These are phyloP conservation scores for Sander vitreus DNA, from an alignment of 2,113 vertebrate genomes.

Conservation along the genomic window DNA sequence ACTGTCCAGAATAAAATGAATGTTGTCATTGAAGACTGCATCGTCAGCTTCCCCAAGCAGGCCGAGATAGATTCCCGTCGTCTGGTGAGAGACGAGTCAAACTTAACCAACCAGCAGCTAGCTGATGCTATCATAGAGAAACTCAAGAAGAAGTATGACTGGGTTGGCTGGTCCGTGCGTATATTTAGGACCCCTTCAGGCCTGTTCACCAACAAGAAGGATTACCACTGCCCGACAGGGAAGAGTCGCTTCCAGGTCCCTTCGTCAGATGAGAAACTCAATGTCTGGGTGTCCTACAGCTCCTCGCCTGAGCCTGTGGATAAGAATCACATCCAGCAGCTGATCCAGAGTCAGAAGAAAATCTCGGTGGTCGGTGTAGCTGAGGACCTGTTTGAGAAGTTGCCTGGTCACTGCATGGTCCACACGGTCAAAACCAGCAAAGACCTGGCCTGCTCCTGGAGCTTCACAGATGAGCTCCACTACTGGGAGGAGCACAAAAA, in stretches of 20 bases:
- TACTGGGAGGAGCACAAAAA: constrained; percentile 82
- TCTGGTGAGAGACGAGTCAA: constrained; percentile 70
- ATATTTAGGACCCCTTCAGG: constrained; percentile 74
- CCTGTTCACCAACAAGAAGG: constrained; percentile 70
- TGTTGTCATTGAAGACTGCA: constrained; percentile 81
- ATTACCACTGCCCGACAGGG: constrained; percentile 75
- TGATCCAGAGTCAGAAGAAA: constrained; percentile 80
- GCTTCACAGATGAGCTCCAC: constrained; percentile 81
- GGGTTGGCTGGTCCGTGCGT: constrained; percentile 85
- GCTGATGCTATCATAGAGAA: constrained; percentile 72
- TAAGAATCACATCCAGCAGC: constrained; percentile 69
- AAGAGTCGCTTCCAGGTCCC: constrained; percentile 82
- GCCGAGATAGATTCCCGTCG: constrained; percentile 75
- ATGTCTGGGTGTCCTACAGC: constrained; percentile 83
- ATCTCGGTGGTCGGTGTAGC: constrained; percentile 55
- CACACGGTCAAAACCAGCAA: constrained; percentile 78
- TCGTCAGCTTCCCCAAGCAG: constrained; percentile 78
- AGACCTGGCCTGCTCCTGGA: constrained; percentile 78
- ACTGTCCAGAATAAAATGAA: constrained; percentile 81
- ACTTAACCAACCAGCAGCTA: constrained; percentile 75
- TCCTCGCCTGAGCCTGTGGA: constrained; percentile 81
- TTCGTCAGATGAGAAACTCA: constrained; percentile 70
- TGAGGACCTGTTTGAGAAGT: constrained; percentile 73
- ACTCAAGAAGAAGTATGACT: constrained; percentile 83
- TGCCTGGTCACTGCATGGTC: constrained; percentile 75